Evolutionary conservation across 2,797 vertebrate species (phyloP), one percentile per base, ranked within the genome.

Genomic region (Characodon lateralis): DNA sequence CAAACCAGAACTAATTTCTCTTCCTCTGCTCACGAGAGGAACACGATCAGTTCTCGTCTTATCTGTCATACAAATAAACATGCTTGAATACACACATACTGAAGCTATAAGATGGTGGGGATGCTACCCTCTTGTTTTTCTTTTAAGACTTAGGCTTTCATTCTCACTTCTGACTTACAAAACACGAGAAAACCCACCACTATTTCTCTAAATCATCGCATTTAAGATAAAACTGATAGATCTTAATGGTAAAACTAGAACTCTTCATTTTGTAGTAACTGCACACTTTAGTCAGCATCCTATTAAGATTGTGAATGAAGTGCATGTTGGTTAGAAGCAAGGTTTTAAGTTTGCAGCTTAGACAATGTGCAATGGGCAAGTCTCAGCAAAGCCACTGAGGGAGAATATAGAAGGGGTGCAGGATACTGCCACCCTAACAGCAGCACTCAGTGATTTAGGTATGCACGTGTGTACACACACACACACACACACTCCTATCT

Each of bases 331-430:
- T 66, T 80, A 78, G 76, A 85, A 31, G 87, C 75, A n/a, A 65
- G 79, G 87, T 76, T 63, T 69, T 43, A 55, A 75, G 77, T 74
- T 75, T 84, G 75, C 86, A 86, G 88, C 89, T 88, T 74, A 81
- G 79, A 88, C 87, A 92, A 94, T 95, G 94, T 95, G 93, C 86
- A 71, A 83, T 76, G 87, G 86, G 86, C 82, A 88, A 91, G 86
- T 88, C 91, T 85, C 50, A 46, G 53, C 77, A 81, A 87, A 93
- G 87, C 89, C 90, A 92, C 89, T 41, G 85, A 89, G 77, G 81
- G 81, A 84, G 79, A 76, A 71, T 69, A 35, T 85, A 79, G 70
- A 58, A 81, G 78, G 83, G 74, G 73, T 69, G 85, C 55, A 73
- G 18, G 72, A 81, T 75, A 63, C 63, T 22, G 63, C 70, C 88